Percentiles rank a stretch among this genome's conserved stretches.
Conservation (phyloP, 1,140 invertebrate species). For the Macrobrachium nipponense region DNA sequence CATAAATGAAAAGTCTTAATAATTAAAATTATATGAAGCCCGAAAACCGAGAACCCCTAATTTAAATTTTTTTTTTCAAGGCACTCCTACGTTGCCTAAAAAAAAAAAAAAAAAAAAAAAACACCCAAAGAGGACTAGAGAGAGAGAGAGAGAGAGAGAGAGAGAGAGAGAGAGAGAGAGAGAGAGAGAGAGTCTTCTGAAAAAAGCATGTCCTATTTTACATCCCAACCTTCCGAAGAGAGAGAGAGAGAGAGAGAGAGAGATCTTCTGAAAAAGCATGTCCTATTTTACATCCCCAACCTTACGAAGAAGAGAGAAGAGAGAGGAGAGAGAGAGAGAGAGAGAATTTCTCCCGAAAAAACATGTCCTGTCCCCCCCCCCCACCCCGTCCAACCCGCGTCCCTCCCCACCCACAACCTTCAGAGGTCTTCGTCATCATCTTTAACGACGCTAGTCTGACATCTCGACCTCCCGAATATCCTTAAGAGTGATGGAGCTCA, state of each 20-base stretch:
- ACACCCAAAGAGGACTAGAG: neutral
- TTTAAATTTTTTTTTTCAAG: neutral
- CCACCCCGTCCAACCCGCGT: too few species aligned
- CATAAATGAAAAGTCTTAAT: too few species aligned
- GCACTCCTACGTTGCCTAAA: neutral
- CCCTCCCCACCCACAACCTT: too few species aligned
- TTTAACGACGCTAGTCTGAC: too few species aligned
- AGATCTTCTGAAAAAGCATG: neutral
- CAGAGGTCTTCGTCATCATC: too few species aligned
- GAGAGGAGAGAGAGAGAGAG: conserved; percentile 13
- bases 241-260: neutral
- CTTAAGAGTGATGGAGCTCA: too few species aligned
- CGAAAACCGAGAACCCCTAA: too few species aligned
- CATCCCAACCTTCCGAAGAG: neutral
- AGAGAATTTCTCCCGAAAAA: neutral
- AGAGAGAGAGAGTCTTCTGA: neutral
- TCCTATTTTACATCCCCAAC: neutral
- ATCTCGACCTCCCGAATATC: too few species aligned
- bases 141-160: neutral
- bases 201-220: neutral
- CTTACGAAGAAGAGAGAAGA: neutral
- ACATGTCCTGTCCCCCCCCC: too few species aligned
- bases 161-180: neutral
- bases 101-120: conserved; percentile 8
- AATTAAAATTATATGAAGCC: too few species aligned